phyloP scores from a whole-genome alignment of 2,113 vertebrate species.

The Orthonyx spaldingii region DNA sequence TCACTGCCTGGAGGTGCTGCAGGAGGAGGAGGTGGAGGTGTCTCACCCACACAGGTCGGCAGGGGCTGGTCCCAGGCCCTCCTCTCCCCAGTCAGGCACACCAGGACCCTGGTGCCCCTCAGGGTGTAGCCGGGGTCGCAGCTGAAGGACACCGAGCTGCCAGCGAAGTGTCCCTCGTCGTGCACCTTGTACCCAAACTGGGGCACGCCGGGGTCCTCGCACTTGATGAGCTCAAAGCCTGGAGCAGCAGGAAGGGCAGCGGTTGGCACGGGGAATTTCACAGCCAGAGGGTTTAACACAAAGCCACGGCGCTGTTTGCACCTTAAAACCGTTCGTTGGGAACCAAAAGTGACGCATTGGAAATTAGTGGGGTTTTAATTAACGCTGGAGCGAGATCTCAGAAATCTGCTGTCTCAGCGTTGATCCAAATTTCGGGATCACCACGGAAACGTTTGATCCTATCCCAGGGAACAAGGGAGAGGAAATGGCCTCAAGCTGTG shows the following conservation, averaged over 20 bases:
- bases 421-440: background rate
- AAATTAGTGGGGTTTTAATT: background rate
- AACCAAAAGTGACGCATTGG: background rate
- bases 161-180: constrained; percentile 95
- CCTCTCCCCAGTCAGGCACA: constrained; percentile 90
- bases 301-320: accelerated
- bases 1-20: background rate
- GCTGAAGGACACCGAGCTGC: constrained; percentile 88
- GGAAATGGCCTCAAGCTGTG: accelerated
- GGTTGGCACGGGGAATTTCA: background rate
- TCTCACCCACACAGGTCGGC: constrained; percentile 89
- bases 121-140: constrained; percentile 92
- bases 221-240: constrained; percentile 96
- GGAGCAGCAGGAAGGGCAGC: background rate
- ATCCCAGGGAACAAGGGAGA: background rate
- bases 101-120: constrained; percentile 80
- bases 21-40: background rate
- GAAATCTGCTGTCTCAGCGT: background rate
- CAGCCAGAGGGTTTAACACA: background rate
- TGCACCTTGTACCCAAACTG: constrained; percentile 92
- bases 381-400: background rate
- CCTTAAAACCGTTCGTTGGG: background rate
- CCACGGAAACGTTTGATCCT: background rate
- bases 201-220: constrained; percentile 91
- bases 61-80: constrained; percentile 92